Evolutionary conservation across 2,888 invertebrate species (phyloP), one percentile per base, ranked within the genome.

Genomic region (Crematogaster levior): DNA sequence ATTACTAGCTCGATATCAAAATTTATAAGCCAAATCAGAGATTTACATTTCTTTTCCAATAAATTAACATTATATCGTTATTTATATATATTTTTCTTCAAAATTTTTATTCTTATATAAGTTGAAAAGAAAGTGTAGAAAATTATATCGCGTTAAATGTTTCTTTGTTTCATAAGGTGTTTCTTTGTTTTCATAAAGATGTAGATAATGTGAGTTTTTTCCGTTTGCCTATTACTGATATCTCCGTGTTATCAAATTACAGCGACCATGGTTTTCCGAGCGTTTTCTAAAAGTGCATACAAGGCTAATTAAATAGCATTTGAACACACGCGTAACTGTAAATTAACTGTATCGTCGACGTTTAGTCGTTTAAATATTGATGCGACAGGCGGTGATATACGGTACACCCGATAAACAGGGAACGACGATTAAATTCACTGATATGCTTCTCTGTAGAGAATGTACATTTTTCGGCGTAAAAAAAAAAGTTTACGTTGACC

Each of bases 331-430:
- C 40, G 30, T 66, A 30, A 4, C 40, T 30, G 30, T 70, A 70
- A 77, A 70, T 70, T 56, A 40, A 56, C 40, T 70, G 43, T 68
- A 77, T 77, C 53, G 51, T 70, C 53, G 72, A 75, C 66, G 37
- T 65, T 65, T 65, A 75, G 37, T 27, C 72, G 53, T 77, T 77
- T 77, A 77, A 77, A 77, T 70, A 77, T 70, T 70, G 77, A 77
- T 77, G 66, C 70, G 30, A 70, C 72, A 15, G n/a, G n/a, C 40
- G 30, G 12, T 48, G 37, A 46, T 51, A 21, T 53, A 77, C 51
- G 53, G 30, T 15, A 10, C 34, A 24, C 53, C n/a, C 34, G 77
- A 79, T 79, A 79, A 77, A 53, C 77, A 77, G 77, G 12, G 27
- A 53, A 70, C 18, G 24, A 15, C 43, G 56, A 79, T 79, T 70